These are phyloP conservation scores for Sphenopsis melanotis DNA, from an alignment of 2,797 vertebrate species.

Conservation along the genomic window DNA sequence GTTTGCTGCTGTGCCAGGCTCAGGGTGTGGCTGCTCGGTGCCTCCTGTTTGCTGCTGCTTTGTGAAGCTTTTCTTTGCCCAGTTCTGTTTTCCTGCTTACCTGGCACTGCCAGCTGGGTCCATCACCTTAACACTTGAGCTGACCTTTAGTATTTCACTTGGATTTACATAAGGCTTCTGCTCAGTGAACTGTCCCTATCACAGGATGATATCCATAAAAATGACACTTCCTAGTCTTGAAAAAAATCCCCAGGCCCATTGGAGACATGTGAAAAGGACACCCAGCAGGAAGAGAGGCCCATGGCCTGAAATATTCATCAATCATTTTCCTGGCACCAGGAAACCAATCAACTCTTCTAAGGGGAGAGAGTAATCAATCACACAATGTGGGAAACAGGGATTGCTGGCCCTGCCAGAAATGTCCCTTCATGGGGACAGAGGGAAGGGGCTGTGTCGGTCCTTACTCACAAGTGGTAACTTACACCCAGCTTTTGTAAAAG, in stretches of 20 bases:
- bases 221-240: conserved; percentile 60
- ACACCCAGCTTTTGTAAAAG: not conserved
- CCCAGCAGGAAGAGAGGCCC: conserved; percentile 72
- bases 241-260: conserved; percentile 48
- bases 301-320: conserved; percentile 74
- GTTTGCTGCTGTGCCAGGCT: not conserved
- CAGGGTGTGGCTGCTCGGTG: accelerated
- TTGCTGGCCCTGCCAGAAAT: not conserved
- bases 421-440: conserved; percentile 16
- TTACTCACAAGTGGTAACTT: not conserved
- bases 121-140: not conserved
- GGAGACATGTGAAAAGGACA: conserved; percentile 68
- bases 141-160: conserved; percentile 8
- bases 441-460: not conserved
- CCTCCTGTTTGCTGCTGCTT: not conserved
- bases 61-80: not conserved
- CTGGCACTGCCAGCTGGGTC: not conserved
- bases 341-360: conserved; percentile 77
- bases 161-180: not conserved
- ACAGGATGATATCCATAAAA: conserved; percentile 60
- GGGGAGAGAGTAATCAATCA: conserved; percentile 71
- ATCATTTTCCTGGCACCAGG: conserved; percentile 82
- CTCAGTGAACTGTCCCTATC: not conserved
- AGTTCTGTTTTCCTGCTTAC: not conserved
- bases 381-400: conserved; percentile 58